A percentile compares a stretch with the other conserved stretches of the same genome.
Evolutionary conservation across 2,113 vertebrate genomes (phyloP).

Genomic region (Xiphophorus maculatus): DNA sequence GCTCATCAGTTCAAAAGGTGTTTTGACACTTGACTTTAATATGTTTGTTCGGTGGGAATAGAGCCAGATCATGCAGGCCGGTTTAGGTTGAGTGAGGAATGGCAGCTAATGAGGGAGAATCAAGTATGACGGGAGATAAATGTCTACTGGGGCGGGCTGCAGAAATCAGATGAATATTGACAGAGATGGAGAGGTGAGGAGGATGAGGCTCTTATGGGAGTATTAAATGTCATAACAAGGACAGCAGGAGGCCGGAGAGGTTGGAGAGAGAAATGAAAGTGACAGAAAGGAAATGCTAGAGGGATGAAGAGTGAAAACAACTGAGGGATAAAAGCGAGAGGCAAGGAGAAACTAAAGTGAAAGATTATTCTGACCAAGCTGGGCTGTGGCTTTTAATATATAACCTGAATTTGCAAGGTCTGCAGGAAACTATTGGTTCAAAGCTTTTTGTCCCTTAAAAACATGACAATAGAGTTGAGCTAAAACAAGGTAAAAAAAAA

Average conservation of each 20-base stretch:
- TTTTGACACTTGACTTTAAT: background rate
- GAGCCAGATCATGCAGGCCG: background rate
- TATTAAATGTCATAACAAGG: conserved; percentile 50
- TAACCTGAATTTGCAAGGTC: no score
- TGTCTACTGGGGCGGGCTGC: conserved; percentile 5
- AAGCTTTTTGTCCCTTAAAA: no score
- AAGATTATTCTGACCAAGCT: no score
- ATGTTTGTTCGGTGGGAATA: conserved; percentile 4
- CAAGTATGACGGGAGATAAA: conserved; percentile 27
- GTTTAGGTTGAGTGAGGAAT: background rate
- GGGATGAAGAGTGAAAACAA: conserved; percentile 10
- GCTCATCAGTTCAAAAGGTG: background rate
- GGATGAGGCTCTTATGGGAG: conserved; percentile 16
- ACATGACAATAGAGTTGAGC: no score
- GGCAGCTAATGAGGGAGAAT: conserved; percentile 7
- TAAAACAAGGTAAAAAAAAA: no score
- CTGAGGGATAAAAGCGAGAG: no score
- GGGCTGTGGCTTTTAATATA: no score
- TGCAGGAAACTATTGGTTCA: no score
- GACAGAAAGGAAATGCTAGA: conserved; percentile 1
- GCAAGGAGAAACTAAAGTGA: no score
- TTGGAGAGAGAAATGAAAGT: conserved; percentile 6
- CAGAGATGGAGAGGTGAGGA: conserved; percentile 30
- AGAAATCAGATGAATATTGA: conserved; percentile 43
- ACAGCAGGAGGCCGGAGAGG: conserved; percentile 18